Conservation (phyloP, 2,113 vertebrate genomes). For the Muntiacus muntjak region DNA sequence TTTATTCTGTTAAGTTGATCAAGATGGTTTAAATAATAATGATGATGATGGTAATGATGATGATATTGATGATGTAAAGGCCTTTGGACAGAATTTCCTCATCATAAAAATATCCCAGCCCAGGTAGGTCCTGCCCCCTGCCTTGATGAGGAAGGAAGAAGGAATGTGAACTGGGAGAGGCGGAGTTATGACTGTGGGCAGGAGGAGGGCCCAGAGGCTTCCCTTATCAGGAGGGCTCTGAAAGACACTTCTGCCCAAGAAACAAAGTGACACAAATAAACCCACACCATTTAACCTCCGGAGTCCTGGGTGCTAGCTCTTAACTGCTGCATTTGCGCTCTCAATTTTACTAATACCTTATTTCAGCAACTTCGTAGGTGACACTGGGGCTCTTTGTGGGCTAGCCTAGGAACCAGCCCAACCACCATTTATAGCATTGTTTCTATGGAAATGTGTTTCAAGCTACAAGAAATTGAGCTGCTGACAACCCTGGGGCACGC, state of each 20-base stretch:
- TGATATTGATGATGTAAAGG: background rate
- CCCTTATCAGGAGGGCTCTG: background rate
- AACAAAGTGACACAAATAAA: slow-evolving; percentile 42
- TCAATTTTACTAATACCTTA: slow-evolving; percentile 63
- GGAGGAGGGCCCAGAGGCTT: background rate
- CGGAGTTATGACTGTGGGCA: background rate
- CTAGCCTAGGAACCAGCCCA: slow-evolving; percentile 59
- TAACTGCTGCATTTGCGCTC: background rate
- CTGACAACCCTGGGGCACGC: slow-evolving; percentile 62
- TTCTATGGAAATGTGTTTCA: slow-evolving; percentile 73
- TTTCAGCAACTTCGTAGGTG: slow-evolving; percentile 47
- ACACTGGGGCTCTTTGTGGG: slow-evolving; percentile 52
- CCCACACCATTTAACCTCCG: slow-evolving; percentile 26
- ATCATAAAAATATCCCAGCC: background rate
- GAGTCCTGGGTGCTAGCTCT: background rate
- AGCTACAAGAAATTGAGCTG: slow-evolving; percentile 62
- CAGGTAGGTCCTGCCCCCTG: background rate
- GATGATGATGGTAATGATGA: background rate
- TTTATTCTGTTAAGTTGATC: background rate
- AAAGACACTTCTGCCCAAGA: slow-evolving; percentile 24
- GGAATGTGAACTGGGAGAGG: background rate
- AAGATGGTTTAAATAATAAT: slow-evolving; percentile 8
- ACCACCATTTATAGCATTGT: slow-evolving; percentile 69
- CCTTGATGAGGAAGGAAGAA: background rate
- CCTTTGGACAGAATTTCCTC: slow-evolving; percentile 1